phyloP scores from a whole-genome alignment of 2,888 invertebrate genomes.

The Amiota minor region DNA sequence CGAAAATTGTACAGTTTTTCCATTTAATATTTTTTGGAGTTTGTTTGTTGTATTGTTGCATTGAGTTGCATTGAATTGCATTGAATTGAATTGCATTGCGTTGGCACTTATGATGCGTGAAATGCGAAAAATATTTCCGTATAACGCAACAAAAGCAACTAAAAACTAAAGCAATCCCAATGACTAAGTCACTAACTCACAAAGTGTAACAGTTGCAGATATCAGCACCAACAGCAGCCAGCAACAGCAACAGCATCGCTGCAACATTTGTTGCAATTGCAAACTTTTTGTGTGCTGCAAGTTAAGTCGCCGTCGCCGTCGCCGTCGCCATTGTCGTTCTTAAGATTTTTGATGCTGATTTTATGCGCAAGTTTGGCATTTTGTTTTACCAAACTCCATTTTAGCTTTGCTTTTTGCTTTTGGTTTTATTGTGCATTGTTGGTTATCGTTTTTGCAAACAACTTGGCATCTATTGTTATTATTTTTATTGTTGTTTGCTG shows the following conservation, averaged over 20 bases:
- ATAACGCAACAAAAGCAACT: conserved; percentile 14
- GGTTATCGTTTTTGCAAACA: not conserved
- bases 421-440: conserved; percentile 4
- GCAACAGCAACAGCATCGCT: conserved; percentile 19
- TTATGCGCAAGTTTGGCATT: conserved; percentile 51
- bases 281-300: conserved; percentile 31
- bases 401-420: conserved; percentile 27
- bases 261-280: conserved; percentile 39
- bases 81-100: conserved; percentile 17
- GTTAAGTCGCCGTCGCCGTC: conserved; percentile 50
- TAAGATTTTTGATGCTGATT: conserved; percentile 61
- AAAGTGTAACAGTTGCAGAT: conserved; percentile 34
- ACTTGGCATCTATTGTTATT: not conserved
- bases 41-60: not conserved
- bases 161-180: not conserved
- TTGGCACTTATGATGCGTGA: conserved; percentile 56
- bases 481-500: conserved; percentile 31
- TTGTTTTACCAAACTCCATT: conserved; percentile 27
- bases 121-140: conserved; percentile 19
- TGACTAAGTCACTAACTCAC: conserved; percentile 28
- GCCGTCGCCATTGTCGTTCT: conserved; percentile 48
- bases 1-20: conserved; percentile 40
- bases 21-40: conserved; percentile 47
- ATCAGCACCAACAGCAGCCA: conserved; percentile 33
- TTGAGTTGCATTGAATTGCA: no score